Evolutionary conservation across 2,888 invertebrate genomes (phyloP), one percentile per base, ranked within the genome.

Genomic region (Euplagia quadripunctaria): DNA sequence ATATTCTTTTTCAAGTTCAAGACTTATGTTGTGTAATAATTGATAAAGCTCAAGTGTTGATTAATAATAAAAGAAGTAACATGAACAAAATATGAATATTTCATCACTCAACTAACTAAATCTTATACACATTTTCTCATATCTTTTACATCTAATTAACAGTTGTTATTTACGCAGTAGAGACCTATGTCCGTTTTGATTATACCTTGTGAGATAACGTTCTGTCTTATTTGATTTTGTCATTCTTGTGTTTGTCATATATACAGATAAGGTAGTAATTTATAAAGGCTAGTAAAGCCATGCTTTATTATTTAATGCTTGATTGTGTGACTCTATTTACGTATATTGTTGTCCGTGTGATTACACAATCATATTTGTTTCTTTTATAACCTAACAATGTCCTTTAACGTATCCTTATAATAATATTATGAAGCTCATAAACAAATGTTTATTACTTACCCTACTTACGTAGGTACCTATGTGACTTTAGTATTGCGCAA

Each of bases 241-340:
- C 88, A 89, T 91, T 89, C 90, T 83, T 84, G 74, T 92, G 93
- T 93, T 93, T 94, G 91, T 88, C 81, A 85, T 74, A 43, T 76
- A 46, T 6, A 83, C 84, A 85, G 93, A 95, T 95, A 94, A 91
- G 85, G 85, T 74, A 74, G 87, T 93, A 92, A 94, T 94, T 94
- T 94, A 94, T 94, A 92, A 90, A 92, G 93, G 93, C 90, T 89
- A 92, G 93, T 89, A 91, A 91, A 93, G 93, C 90, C 90, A 91
- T 88, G 89, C 87, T 94, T 93, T 93, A 94, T 92, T 91, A 92
- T 93, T 93, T 93, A 92, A 93, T 92, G 91, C 90, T 89, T 91
- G 90, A 92, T 92, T 92, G 91, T 89, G 85, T 84, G 49, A 88
- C 88, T 81, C 88, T 92, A 92, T 93, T 93, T 94, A 89, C 87